These are phyloP conservation scores for Heliconius melpomene DNA, from an alignment of 1,140 invertebrate species.

Conservation along the genomic window DNA sequence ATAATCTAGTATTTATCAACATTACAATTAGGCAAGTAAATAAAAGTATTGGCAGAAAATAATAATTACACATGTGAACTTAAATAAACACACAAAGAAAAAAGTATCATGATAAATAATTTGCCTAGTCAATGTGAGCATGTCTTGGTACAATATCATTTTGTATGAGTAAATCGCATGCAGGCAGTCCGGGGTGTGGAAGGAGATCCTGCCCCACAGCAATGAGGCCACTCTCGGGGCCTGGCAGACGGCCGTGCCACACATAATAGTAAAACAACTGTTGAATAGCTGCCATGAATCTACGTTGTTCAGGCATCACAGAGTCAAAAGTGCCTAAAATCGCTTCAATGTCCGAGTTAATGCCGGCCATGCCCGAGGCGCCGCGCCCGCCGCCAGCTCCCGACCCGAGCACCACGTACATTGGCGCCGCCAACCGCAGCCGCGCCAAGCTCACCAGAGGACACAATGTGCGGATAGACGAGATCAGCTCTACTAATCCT, in stretches of 20 bases:
- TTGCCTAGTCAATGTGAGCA: constrained; percentile 78
- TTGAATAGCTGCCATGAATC: constrained; percentile 89
- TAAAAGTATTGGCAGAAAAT: constrained; percentile 27
- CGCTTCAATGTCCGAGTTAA: constrained; percentile 83
- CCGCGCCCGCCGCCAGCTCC: constrained; percentile 53
- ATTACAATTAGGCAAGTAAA: neutral
- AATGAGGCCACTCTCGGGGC: constrained; percentile 81
- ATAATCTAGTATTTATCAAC: neutral
- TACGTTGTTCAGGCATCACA: constrained; percentile 85
- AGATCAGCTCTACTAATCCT: constrained; percentile 87
- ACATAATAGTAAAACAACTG: constrained; percentile 91
- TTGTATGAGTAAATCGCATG: constrained; percentile 88
- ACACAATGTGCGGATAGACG: constrained; percentile 90
- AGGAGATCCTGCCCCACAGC: constrained; percentile 86
- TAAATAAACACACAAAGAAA: constrained; percentile 40
- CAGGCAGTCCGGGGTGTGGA: constrained; percentile 83
- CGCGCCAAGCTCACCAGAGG: constrained; percentile 86
- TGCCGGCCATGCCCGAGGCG: constrained; percentile 51
- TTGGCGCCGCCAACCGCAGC: constrained; percentile 82
- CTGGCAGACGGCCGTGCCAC: constrained; percentile 85
- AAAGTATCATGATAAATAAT: neutral
- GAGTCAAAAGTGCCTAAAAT: constrained; percentile 89
- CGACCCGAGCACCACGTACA: constrained; percentile 86
- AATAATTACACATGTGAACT: constrained; percentile 22
- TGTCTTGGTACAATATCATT: constrained; percentile 88